phyloP scores from a whole-genome alignment of 1,140 invertebrate species.

The Brachionus sp. region DNA sequence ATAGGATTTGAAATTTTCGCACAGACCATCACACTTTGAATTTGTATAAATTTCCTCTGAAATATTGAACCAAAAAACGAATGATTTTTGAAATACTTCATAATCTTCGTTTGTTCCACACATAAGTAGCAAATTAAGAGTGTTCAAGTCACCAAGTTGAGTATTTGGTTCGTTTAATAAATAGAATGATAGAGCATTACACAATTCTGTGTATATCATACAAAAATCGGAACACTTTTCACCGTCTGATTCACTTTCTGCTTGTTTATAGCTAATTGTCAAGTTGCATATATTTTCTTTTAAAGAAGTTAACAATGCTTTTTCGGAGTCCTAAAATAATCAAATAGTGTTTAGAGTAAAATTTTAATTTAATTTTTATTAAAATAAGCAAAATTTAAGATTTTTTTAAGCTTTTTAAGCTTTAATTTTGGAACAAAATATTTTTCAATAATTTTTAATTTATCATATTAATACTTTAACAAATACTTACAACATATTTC shows the following conservation, averaged over 20 bases:
- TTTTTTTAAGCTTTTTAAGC: too few species aligned
- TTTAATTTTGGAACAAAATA: too few species aligned
- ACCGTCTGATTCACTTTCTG: background rate
- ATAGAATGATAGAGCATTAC: conserved; percentile 45
- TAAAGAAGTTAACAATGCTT: background rate
- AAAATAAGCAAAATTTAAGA: too few species aligned
- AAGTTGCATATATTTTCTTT: conserved; percentile 39
- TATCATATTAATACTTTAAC: too few species aligned
- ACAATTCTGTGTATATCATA: conserved; percentile 40
- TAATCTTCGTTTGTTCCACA: conserved; percentile 96
- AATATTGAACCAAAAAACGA: conserved; percentile 90
- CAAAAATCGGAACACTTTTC: conserved; percentile 45
- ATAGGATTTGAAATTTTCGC: conserved; percentile 77
- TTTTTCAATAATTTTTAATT: too few species aligned
- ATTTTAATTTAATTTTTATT: background rate
- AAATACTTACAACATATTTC: too few species aligned
- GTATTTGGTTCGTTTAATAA: conserved; percentile 48
- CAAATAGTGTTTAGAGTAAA: background rate
- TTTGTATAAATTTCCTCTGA: conserved; percentile 88
- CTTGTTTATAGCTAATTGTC: conserved; percentile 31
- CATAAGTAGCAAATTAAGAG: conserved; percentile 79
- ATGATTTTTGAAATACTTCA: conserved; percentile 92
- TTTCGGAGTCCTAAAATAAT: conserved; percentile 1
- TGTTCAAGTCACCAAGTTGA: conserved; percentile 71
- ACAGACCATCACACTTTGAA: conserved; percentile 71